Base-by-base conservation (phyloP, 1,140 invertebrate genomes). In the Hycleus phaleratus region DNA sequence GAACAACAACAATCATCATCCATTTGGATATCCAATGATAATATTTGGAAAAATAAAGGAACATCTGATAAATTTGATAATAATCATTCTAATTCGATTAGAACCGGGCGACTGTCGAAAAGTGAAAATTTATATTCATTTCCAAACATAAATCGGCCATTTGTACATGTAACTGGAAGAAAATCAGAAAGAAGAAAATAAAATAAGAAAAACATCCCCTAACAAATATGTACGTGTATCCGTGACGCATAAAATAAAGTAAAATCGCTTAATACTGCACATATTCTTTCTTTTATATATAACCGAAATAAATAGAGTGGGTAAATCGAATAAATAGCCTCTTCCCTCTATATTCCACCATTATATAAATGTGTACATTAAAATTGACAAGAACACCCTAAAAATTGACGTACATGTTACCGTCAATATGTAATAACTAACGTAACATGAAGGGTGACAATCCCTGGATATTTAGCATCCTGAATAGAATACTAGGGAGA, bases 221-320 rank as follows among this genome's bases (percentile, higher is more conserved):
- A 4, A 7, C 32, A 32, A 54, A 59, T 53, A 54, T 59, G 50
- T 59, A 54, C 50, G 49, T 46, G 32, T 42, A 48, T 26, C 46
- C 45, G 46, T 59, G 50, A 54, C 46, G 58, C 49, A 59, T 59
- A 49, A 54, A 59, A 59, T 39, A 50, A 59, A 59, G 58, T 48
- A 52, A 26, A 48, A 26, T 49, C 58, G 51, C 53, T 59, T 59
- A 45, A 59, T 59, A 47, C 40, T 45, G 53, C 8, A 54, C 58
- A 58, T 58, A 50, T 51, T 58, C 56, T 44, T 44, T 50, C n/a
- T 42, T 42, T 38, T 25, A 50, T 49, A 39, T 52, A 52, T 45
- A 18, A 18, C 42, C 42, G 32, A 42, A 46, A 49, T 58, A 58
- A 49, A 49, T 58, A 58, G 49, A 50, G 40, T 51, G 51, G 48